phyloP scores from a whole-genome alignment of 1,140 invertebrate species.

The Globodera rostochiensis region DNA sequence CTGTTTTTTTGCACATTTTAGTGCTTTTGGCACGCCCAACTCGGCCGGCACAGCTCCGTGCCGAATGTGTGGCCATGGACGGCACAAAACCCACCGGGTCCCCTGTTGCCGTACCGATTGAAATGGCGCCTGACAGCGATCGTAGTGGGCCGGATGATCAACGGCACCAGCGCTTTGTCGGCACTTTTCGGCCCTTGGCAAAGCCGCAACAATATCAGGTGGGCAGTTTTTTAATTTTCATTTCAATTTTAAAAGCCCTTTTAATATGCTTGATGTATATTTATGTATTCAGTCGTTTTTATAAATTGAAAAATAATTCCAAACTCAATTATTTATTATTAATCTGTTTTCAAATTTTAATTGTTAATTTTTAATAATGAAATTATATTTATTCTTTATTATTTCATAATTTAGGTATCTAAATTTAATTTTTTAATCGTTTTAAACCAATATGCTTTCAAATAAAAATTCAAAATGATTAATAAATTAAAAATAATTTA shows the following conservation, averaged over 20 bases:
- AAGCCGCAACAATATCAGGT: conserved; percentile 3
- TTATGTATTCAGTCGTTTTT: no score
- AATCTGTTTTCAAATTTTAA: neutral
- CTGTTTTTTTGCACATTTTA: conserved; percentile 15
- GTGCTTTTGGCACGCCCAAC: conserved; percentile 11
- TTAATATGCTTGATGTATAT: no score
- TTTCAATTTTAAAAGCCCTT: no score
- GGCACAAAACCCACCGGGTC: no score
- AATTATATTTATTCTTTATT: no score
- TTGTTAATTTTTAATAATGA: neutral
- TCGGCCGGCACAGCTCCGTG: conserved; percentile 44
- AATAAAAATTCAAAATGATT: neutral
- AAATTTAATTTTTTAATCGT: no score
- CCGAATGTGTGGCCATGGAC: conserved; percentile 40
- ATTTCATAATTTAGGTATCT: no score
- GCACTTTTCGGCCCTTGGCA: conserved; percentile 4
- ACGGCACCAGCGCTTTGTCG: neutral
- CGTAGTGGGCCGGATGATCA: neutral
- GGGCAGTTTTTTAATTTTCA: neutral
- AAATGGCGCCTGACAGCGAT: neutral
- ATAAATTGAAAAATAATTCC: no score
- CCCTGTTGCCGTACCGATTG: neutral
- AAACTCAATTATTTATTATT: neutral
- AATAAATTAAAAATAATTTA: conserved; percentile 11
- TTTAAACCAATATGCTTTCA: no score